Evolutionary conservation across 2,888 invertebrate genomes (phyloP).

Genomic region (Scaptomyza cyrtandrae): DNA sequence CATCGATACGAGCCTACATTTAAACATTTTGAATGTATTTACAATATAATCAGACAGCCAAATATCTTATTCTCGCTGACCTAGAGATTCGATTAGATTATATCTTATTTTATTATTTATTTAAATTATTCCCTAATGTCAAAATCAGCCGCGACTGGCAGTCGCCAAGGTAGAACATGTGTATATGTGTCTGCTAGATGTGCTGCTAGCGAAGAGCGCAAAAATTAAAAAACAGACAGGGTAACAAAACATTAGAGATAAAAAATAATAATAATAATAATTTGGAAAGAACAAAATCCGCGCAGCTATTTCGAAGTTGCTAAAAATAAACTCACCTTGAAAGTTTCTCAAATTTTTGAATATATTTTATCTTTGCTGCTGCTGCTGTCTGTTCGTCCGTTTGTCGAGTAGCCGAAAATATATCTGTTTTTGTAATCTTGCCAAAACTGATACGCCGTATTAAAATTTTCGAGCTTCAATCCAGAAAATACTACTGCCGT

Average conservation of each 20-base stretch:
- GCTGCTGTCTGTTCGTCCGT: slow-evolving; percentile 28
- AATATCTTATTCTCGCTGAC: slow-evolving; percentile 46
- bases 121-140: slow-evolving; percentile 35
- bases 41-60: neutral
- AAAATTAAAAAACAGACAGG: slow-evolving; percentile 18
- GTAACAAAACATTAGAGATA: slow-evolving; percentile 17
- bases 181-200: slow-evolving; percentile 54
- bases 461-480: slow-evolving; percentile 42
- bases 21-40: slow-evolving; percentile 20
- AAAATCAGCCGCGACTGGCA: slow-evolving; percentile 17
- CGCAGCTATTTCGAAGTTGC: slow-evolving; percentile 81
- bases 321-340: slow-evolving; percentile 85
- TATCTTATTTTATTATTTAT: slow-evolving; percentile 46
- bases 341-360: slow-evolving; percentile 82
- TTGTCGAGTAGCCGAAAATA: slow-evolving; percentile 27
- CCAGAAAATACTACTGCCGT: slow-evolving; percentile 50
- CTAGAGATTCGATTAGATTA: slow-evolving; percentile 57
- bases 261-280: slow-evolving; percentile 28
- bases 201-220: slow-evolving; percentile 27
- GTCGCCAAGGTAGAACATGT: neutral
- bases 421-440: slow-evolving; percentile 46
- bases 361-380: slow-evolving; percentile 45
- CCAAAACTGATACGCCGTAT: slow-evolving; percentile 50
- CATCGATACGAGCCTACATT: slow-evolving; percentile 50
- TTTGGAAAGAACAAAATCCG: slow-evolving; percentile 69